Percentiles rank a stretch among this genome's conserved stretches.
These are phyloP conservation scores for Ectropis grisescens DNA, from an alignment of 1,140 invertebrate species.

Conservation along the genomic window DNA sequence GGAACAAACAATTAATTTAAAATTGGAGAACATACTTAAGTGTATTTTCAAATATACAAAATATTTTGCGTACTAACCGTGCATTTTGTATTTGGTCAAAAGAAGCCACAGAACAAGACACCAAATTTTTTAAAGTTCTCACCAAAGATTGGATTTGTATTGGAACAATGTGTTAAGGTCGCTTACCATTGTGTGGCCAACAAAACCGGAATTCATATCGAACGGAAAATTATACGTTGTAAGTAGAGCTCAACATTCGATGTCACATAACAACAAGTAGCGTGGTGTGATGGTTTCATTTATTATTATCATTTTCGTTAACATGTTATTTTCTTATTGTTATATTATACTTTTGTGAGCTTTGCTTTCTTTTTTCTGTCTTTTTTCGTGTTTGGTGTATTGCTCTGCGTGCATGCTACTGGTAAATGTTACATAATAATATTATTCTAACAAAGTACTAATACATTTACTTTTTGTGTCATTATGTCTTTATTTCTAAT, in stretches of 20 bases:
- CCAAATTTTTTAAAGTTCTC: conserved; percentile 35
- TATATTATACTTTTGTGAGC: too few relatives aligned
- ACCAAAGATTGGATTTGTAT: conserved; percentile 59
- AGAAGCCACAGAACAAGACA: conserved; percentile 47
- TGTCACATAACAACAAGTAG: conserved; percentile 59
- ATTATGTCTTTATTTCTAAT: too few relatives aligned
- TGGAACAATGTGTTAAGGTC: conserved; percentile 35
- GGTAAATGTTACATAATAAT: too few relatives aligned
- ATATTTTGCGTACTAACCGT: conserved; percentile 39
- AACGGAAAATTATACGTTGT: conserved; percentile 44
- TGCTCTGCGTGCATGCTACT: conserved; percentile 45
- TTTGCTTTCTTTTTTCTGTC: conserved; percentile 34
- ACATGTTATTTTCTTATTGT: too few relatives aligned
- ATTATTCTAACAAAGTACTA: too few relatives aligned
- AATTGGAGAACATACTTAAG: conserved; percentile 44
- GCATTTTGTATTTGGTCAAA: conserved; percentile 45
- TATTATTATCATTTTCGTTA: too few relatives aligned
- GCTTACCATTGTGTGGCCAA: too few relatives aligned
- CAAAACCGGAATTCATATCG: too few relatives aligned
- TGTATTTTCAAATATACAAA: conserved; percentile 7
- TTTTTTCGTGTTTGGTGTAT: conserved; percentile 47
- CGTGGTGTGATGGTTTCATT: conserved; percentile 60
- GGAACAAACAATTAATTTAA: too few relatives aligned
- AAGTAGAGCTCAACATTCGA: conserved; percentile 46
- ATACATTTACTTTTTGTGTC: too few relatives aligned